Base-by-base conservation (phyloP, 2,113 vertebrate genomes). In the Alosa alosa region DNA sequence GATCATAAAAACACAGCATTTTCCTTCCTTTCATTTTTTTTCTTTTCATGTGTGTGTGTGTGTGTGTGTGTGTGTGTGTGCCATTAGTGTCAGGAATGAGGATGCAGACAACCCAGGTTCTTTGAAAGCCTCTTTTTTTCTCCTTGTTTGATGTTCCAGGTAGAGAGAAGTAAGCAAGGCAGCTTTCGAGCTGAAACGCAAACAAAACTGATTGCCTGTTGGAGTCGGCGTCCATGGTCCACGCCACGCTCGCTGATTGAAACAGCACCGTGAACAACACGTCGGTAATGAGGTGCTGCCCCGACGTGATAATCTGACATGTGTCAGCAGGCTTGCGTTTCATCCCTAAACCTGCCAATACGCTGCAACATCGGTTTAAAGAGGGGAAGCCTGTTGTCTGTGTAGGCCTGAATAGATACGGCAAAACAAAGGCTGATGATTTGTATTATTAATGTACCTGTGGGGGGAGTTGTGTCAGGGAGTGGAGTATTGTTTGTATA, bases 111-210 rank as follows among this genome's bases (percentile, higher is more conserved):
- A 88, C 36, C 85, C 88, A 84, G 82, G 52, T 50, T 85, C 83
- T 83, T 85, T 83, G 84, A 87, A 92, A 90, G 91, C 90, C 91
- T 90, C 50, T 86, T 87, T 72, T 22, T 78, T 78, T 39, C 25
- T 15, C 10, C 18, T 15, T 78, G 90, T 94, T 93, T 92, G 90
- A 93, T 93, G 91, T 92, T 91, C 89, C 88, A 90, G 88, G 88
- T 91, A 89, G 92, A 90, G 89, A 89, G 86, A 88, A 91, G 92
- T 93, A 92, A 94, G 93, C 91, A 90, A 90, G 89, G 86, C 93
- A 88, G 85, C 87, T 85, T 89, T 90, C 87, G 86, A 89, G 88
- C 88, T 47, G 87, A 88, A 90, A 88, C 85, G 88, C 90, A 93
- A 94, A 94, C 91, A 94, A 91, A 78, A 91, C 72, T 84, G 88